Conservation (phyloP, 2,888 invertebrate genomes). For the Lasioglossum calceatum region DNA sequence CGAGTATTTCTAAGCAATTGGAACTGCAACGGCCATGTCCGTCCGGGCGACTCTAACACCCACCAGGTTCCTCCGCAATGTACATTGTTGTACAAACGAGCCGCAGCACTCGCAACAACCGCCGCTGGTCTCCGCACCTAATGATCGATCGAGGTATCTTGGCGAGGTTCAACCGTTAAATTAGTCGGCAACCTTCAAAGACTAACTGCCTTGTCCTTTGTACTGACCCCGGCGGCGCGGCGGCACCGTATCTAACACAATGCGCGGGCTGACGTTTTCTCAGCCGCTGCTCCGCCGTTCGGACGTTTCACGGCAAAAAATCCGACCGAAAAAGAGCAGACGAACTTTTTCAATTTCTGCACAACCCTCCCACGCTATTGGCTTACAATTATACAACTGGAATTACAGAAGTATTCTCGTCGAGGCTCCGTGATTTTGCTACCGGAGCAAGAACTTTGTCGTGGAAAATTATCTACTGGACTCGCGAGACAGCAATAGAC, state of each 20-base stretch:
- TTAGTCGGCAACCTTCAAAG: constrained; percentile 70
- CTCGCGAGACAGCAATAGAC: background rate
- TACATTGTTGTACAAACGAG: constrained; percentile 54
- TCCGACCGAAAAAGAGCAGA: background rate
- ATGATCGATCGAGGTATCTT: constrained; percentile 66
- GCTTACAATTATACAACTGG: constrained; percentile 2
- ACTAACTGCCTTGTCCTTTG: constrained; percentile 61
- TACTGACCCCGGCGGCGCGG: constrained; percentile 36
- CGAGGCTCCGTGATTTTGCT: background rate
- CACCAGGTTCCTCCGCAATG: constrained; percentile 15
- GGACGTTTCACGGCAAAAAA: constrained; percentile 18
- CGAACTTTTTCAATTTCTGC: background rate
- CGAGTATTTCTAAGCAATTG: constrained; percentile 63
- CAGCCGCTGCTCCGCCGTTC: background rate
- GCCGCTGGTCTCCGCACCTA: constrained; percentile 39
- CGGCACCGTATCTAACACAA: constrained; percentile 29
- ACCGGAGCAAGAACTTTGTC: background rate
- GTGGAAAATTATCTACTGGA: background rate
- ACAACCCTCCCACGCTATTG: background rate
- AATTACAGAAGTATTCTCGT: background rate
- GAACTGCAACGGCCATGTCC: constrained; percentile 46
- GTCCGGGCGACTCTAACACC: constrained; percentile 11
- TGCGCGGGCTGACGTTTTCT: constrained; percentile 16
- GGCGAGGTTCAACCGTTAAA: constrained; percentile 66
- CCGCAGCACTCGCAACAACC: constrained; percentile 28